A percentile compares a stretch with the other conserved stretches of the same genome.
Evolutionary conservation across 2,113 vertebrate genomes (phyloP).

Genomic region (Sakesphorus luctuosus): DNA sequence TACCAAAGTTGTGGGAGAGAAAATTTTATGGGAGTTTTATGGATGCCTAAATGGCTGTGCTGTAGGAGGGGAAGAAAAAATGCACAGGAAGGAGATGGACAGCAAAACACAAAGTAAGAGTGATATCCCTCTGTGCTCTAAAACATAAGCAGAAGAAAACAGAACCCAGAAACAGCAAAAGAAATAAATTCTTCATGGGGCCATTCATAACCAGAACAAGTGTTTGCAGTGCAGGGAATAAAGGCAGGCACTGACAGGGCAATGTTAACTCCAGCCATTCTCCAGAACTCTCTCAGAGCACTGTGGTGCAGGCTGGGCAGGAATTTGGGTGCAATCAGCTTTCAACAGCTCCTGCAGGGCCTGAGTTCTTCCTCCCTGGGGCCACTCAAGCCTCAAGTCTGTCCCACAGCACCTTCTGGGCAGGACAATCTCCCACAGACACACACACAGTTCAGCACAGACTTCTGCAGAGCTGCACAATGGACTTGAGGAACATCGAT

Average conservation of each 20-base stretch:
- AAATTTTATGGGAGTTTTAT: slow-evolving; percentile 67
- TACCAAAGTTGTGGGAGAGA: slow-evolving; percentile 33
- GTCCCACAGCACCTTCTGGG: neutral
- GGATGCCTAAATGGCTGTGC: slow-evolving; percentile 57
- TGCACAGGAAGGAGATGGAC: slow-evolving; percentile 51
- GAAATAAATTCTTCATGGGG: slow-evolving; percentile 44
- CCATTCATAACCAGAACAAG: slow-evolving; percentile 49
- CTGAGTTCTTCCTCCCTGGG: neutral
- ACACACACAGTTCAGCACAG: rapidly evolving
- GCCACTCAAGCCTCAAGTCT: neutral
- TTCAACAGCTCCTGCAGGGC: neutral
- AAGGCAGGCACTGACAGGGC: neutral
- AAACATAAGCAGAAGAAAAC: neutral
- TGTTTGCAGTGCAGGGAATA: slow-evolving; percentile 5
- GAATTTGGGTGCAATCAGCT: neutral
- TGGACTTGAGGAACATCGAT: rapidly evolving
- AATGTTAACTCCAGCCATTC: neutral
- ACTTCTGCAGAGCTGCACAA: rapidly evolving
- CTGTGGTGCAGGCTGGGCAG: neutral
- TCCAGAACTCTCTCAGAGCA: neutral
- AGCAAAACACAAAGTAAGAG: slow-evolving; percentile 37
- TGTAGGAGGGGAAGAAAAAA: slow-evolving; percentile 45
- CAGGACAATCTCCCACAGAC: neutral
- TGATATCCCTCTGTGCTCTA: neutral
- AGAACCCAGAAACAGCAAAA: slow-evolving; percentile 27